These are phyloP conservation scores for Hybognathus amarus DNA, from an alignment of 2,797 vertebrate species.

Conservation along the genomic window DNA sequence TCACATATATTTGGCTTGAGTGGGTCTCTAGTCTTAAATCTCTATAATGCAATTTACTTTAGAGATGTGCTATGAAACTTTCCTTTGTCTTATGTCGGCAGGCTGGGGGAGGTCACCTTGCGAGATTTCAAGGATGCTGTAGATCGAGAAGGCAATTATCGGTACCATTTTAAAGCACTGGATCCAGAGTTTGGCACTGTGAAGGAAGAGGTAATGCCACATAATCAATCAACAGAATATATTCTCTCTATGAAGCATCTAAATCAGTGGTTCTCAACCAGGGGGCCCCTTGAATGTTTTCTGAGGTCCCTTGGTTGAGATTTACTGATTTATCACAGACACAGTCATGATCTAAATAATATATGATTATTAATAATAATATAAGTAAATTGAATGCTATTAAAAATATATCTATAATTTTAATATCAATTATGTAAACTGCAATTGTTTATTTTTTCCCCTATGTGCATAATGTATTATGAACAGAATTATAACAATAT, in stretches of 20 bases:
- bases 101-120: slow-evolving; percentile 95
- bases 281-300: no score
- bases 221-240: not conserved
- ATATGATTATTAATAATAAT: not conserved
- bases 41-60: not conserved
- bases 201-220: slow-evolving; percentile 90
- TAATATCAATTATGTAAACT: not conserved
- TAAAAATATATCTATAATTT: not conserved
- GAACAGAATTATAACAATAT: not conserved
- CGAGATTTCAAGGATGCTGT: slow-evolving; percentile 94
- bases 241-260: not conserved
- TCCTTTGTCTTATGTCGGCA: slow-evolving; percentile 60
- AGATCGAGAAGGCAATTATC: slow-evolving; percentile 91
- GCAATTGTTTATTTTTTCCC: not conserved
- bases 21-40: not conserved
- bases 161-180: slow-evolving; percentile 98
- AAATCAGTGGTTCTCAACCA: not conserved
- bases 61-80: not conserved
- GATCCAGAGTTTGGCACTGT: slow-evolving; percentile 99
- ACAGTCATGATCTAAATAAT: not conserved
- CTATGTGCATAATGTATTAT: not conserved
- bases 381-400: not conserved
- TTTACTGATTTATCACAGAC: no score
- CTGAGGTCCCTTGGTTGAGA: no score
- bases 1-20: not conserved